Percentiles rank a stretch among this genome's conserved stretches.
These are phyloP conservation scores for Antedon bifida DNA, from an alignment of 35 echinoderm and acorn worm genomes.

Conservation along the genomic window DNA sequence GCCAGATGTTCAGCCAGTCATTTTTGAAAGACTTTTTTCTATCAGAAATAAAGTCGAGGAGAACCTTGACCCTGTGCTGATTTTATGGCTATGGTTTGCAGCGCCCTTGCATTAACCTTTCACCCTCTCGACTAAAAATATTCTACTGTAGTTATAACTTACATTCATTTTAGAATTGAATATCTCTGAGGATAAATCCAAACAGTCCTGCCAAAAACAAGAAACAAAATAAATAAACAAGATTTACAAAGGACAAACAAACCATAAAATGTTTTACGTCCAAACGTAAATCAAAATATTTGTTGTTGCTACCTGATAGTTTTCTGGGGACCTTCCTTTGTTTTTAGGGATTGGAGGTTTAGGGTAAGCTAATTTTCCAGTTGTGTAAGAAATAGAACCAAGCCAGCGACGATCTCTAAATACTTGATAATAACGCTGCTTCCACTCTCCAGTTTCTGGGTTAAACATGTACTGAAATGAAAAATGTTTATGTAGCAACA, in stretches of 20 bases:
- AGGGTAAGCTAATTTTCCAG: constrained; percentile 39
- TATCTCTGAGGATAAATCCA: no score
- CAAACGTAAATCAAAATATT: neutral
- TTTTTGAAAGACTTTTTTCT: no score
- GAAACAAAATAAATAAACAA: neutral
- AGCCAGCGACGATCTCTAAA: constrained; percentile 90
- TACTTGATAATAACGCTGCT: constrained; percentile 69
- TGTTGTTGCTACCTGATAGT: constrained; percentile 15
- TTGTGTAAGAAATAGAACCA: constrained; percentile 65
- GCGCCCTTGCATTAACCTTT: no score
- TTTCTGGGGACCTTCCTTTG: constrained; percentile 50
- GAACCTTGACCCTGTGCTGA: no score
- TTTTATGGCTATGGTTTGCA: no score
- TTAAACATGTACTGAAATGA: constrained; percentile 86
- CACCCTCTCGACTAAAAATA: no score
- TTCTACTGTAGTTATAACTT: no score
- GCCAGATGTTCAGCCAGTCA: no score
- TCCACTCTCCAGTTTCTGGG: constrained; percentile 95
- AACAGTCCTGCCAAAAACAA: no score
- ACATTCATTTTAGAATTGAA: no score
- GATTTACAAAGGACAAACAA: neutral
- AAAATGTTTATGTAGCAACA: no score
- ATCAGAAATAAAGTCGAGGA: no score
- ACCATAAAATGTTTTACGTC: neutral
- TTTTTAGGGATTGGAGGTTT: constrained; percentile 28